phyloP scores from a whole-genome alignment of 2,113 vertebrate species.

The Alaudala cheleensis region DNA sequence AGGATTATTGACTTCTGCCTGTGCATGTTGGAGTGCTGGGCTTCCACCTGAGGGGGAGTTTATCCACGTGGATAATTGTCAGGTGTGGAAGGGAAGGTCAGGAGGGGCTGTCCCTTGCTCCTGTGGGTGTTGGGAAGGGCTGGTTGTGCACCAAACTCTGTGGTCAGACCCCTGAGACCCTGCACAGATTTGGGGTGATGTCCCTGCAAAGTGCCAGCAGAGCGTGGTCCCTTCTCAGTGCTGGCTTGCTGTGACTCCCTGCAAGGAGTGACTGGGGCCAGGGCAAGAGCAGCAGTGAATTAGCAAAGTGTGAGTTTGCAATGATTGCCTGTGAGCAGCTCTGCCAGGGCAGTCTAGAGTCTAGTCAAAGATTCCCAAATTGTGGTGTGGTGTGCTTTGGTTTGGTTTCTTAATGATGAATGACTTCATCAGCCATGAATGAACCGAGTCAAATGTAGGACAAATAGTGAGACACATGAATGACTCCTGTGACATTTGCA shows the following conservation, averaged over 20 bases:
- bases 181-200: not conserved
- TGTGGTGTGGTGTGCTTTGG: constrained; percentile 27
- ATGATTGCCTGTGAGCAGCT: not conserved
- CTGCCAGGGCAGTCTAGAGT: constrained; percentile 9
- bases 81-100: not conserved
- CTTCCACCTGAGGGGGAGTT: not conserved
- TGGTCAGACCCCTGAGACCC: not conserved
- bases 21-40: not conserved
- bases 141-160: not conserved
- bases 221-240: not conserved
- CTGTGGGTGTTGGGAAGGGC: not conserved
- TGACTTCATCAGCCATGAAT: constrained; percentile 68
- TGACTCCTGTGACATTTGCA: constrained; percentile 69
- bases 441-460: constrained; percentile 60
- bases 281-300: not conserved
- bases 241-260: not conserved
- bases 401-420: constrained; percentile 61
- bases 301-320: constrained; percentile 6
- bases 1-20: not conserved
- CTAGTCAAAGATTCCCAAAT: constrained; percentile 51
- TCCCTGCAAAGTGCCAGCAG: not conserved
- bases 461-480: constrained; percentile 62
- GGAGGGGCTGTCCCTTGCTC: not conserved
- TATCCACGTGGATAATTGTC: not conserved
- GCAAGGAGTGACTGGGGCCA: not conserved